Conservation (phyloP, 2,113 vertebrate species). For the Chloropsis cyanopogon region DNA sequence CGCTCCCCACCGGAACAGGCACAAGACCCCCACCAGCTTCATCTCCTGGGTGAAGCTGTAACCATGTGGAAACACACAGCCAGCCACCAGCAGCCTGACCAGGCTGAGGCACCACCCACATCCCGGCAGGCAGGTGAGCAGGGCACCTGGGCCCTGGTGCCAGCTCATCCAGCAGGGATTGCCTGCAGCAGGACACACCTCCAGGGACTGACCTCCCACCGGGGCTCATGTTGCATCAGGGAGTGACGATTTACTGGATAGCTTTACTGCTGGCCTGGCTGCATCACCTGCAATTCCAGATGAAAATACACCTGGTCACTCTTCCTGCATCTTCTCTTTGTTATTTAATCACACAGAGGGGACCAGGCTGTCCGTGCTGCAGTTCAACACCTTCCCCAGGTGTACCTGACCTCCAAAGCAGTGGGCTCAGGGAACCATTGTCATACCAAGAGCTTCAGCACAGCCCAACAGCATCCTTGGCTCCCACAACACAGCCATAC, state of each 20-base stretch:
- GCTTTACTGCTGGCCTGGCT: not conserved
- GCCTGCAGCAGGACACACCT: not conserved
- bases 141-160: not conserved
- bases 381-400: not conserved
- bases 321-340: not conserved
- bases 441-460: not conserved
- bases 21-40: rapidly evolving
- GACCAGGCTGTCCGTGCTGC: not conserved
- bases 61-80: rapidly evolving
- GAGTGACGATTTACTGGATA: rapidly evolving
- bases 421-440: not conserved
- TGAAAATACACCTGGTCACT: not conserved
- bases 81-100: not conserved
- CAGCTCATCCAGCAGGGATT: not conserved
- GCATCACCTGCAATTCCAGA: not conserved
- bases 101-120: rapidly evolving
- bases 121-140: not conserved
- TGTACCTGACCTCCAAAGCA: not conserved
- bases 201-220: not conserved
- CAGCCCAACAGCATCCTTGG: not conserved
- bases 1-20: not conserved
- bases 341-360: too few relatives aligned
- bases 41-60: not conserved
- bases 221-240: rapidly evolving
- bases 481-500: not conserved